Evolutionary conservation across 2,797 vertebrate genomes (phyloP).

Genomic region (Loriculus beryllinus): DNA sequence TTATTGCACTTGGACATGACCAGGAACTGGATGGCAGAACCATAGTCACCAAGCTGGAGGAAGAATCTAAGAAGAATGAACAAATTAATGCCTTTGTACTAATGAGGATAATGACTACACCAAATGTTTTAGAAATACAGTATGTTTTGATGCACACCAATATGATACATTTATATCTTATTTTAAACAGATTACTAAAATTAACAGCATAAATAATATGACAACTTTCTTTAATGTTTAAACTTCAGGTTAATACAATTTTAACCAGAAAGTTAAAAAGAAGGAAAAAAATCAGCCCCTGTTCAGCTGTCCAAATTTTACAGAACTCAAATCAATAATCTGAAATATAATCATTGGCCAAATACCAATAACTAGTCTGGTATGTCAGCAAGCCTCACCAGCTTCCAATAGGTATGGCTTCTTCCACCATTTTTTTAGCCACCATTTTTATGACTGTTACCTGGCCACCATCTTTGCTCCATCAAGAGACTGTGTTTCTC

Average conservation of each 20-base stretch:
- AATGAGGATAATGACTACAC: background rate
- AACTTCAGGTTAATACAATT: background rate
- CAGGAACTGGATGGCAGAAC: constrained; percentile 95
- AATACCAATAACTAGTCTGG: background rate
- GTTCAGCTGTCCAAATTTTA: background rate
- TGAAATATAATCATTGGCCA: background rate
- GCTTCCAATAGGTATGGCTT: background rate
- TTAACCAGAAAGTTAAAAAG: background rate
- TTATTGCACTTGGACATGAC: constrained; percentile 95
- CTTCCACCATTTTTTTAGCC: background rate
- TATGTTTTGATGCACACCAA: background rate
- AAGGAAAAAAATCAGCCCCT: background rate
- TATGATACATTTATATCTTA: background rate
- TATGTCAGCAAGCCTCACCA: background rate
- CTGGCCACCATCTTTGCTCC: constrained; percentile 99
- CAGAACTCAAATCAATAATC: background rate
- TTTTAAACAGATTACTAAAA: background rate
- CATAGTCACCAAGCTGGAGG: constrained; percentile 89
- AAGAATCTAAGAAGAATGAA: constrained; percentile 85
- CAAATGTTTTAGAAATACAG: background rate
- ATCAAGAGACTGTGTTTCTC: constrained; percentile 92
- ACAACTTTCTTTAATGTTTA: background rate
- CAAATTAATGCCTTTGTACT: background rate
- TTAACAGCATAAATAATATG: background rate
- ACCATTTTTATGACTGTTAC: constrained; percentile 73